Base-by-base conservation (phyloP, 2,888 invertebrate species). In the Apamea crenata region DNA sequence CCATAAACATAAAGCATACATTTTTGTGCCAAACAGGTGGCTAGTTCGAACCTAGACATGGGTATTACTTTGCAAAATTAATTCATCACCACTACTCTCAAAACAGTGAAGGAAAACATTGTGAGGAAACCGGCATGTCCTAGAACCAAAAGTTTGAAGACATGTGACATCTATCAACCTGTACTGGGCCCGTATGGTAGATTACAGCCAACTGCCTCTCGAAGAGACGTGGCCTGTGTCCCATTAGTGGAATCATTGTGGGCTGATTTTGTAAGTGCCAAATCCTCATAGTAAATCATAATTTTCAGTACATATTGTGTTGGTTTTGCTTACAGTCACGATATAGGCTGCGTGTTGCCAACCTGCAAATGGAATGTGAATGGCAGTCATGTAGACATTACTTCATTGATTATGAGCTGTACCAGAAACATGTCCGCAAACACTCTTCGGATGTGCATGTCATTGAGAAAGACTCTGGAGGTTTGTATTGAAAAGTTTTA, bases 301-400 rank as follows among this genome's bases (percentile, higher is more conserved):
- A 47, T n/a, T 47, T 53, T 32, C 4, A 29, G 18, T 36, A 44
- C 1, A 63, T 50, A 25, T 25, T 50, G 6, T 77, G 16, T 50
- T 50, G 40, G 16, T 65, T 73, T 80, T 83, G 67, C 56, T 89
- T 93, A 76, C 90, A 97, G 97, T 93, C 95, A 5, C 25, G 94
- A 65, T 88, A 91, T 44, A 91, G 89, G 16, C 85, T 97, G 25
- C 91, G 96, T 21, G 84, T 91, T 12, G 92, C 94, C 3, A 81
- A 91, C 25, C 88, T 97, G 3, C 88, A 83, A 0, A 89, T 96
- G 90, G 95, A 94, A 67, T 98, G 98, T 90, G 97, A 97, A 77
- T 98, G 98, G 98, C 94, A 95, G 77, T 92, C 94, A 0, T 98
- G 98, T 90, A 82, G 88, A 14, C 92, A 92, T 78, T 88, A 88